phyloP scores from a whole-genome alignment of 2,113 vertebrate genomes.

The Oreocharis arfaki region DNA sequence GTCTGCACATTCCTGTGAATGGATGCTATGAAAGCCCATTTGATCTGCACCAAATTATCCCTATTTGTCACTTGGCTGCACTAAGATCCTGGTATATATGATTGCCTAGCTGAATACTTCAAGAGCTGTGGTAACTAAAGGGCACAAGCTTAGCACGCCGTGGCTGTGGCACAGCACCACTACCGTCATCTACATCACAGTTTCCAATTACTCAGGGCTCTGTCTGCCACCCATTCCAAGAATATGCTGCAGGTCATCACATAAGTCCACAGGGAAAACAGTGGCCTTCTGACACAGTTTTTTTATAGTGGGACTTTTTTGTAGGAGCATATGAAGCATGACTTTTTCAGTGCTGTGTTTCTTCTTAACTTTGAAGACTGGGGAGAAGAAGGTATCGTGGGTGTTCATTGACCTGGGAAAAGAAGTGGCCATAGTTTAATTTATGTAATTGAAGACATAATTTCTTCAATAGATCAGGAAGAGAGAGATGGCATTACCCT shows the following conservation, averaged over 20 bases:
- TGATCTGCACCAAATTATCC: constrained; percentile 65
- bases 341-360: not conserved
- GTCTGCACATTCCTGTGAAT: constrained; percentile 40
- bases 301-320: not conserved
- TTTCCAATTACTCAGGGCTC: constrained; percentile 17
- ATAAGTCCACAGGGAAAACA: not conserved
- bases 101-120: constrained; percentile 67
- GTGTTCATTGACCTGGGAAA: not conserved
- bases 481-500: not conserved
- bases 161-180: not conserved
- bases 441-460: not conserved
- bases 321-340: not conserved
- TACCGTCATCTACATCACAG: not conserved
- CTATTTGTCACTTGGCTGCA: constrained; percentile 71
- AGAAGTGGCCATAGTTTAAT: not conserved
- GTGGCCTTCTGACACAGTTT: not conserved
- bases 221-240: constrained; percentile 8
- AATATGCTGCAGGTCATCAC: not conserved
- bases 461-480: constrained; percentile 6
- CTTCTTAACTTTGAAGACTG: not conserved
- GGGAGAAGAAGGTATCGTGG: not conserved
- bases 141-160: not conserved
- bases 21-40: constrained; percentile 1
- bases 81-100: constrained; percentile 68
- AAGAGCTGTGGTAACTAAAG: constrained; percentile 22